Evolutionary conservation across 2,113 vertebrate species (phyloP), one percentile per base, ranked within the genome.

Genomic region (Australoheros scitulus): DNA sequence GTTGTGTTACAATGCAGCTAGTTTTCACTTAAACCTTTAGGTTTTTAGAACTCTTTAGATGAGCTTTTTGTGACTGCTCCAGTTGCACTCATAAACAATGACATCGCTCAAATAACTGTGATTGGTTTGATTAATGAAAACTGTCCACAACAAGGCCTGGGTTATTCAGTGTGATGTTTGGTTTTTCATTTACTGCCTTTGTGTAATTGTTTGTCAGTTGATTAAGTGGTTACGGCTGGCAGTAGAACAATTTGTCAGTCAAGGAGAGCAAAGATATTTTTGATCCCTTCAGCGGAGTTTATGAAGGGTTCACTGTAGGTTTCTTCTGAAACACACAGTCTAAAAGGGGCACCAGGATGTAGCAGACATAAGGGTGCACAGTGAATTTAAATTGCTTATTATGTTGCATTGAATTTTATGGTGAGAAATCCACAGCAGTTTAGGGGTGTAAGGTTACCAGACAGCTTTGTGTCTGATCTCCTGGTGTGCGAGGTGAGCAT

Each of bases 381-480:
- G 50, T 61, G 89, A 82, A 92, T 91, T 92, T 87, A 92, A 92
- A 94, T 92, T 13, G 70, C 82, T 93, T 79, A 83, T 93, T 92
- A 89, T 74, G 50, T 56, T 80, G 50, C 61, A 68, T 63, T 83
- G 75, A 78, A 82, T 90, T 88, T 86, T 81, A 87, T 85, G 79
- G 58, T n/a, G 52, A 82, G 61, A 85, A 89, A 85, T 89, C 82
- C 36, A 10, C 72, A 79, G 89, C 84, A 88, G 90, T 92, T 93
- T 77, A 77, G 80, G 77, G 91, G 92, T 93, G 87, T 85, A 92
- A 91, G 92, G 93, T 93, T 93, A 91, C 89, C 86, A 94, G 91
- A 94, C 89, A 87, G 92, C 91, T 92, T 95, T 95, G 94, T 90
- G 94, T 94, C 86, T 93, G 82, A 91, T 87, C 84, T 87, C 64